These are phyloP conservation scores for Piprites chloris DNA, from an alignment of 2,113 vertebrate genomes.

Conservation along the genomic window DNA sequence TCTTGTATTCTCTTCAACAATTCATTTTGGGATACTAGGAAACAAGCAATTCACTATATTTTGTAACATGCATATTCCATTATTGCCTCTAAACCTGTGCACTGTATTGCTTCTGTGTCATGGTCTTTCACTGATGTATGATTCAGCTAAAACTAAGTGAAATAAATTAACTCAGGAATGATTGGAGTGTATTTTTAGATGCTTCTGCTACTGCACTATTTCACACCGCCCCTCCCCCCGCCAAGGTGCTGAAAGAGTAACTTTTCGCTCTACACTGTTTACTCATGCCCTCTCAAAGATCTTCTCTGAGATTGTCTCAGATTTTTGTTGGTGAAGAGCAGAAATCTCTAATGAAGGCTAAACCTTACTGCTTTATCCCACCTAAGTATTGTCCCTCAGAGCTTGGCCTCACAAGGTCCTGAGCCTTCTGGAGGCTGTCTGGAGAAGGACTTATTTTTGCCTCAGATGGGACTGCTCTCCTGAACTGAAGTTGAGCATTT, in stretches of 20 bases:
- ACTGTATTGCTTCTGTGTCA: not conserved
- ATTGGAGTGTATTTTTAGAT: not conserved
- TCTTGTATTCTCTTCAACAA: not conserved
- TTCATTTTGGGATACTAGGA: not conserved
- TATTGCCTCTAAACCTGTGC: not conserved
- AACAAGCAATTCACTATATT: not conserved
- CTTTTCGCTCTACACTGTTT: not conserved
- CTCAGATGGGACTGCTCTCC: not conserved
- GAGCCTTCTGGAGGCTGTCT: not conserved
- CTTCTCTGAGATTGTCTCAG: not conserved
- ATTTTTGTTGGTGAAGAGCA: not conserved
- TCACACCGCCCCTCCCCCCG: too few species aligned
- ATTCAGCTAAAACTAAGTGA: not conserved
- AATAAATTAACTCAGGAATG: not conserved
- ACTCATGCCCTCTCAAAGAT: not conserved
- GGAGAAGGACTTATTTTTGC: not conserved
- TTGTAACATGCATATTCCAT: not conserved
- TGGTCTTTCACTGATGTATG: not conserved
- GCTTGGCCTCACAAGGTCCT: not conserved
- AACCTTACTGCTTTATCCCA: not conserved
- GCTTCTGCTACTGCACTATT: not conserved
- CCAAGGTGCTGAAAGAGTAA: not conserved
- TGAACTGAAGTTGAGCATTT: not conserved
- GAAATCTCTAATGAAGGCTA: not conserved
- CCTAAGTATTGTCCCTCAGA: not conserved